These are phyloP conservation scores for Zygothrica quintamaculata DNA, from an alignment of 2,888 invertebrate species.

Conservation along the genomic window DNA sequence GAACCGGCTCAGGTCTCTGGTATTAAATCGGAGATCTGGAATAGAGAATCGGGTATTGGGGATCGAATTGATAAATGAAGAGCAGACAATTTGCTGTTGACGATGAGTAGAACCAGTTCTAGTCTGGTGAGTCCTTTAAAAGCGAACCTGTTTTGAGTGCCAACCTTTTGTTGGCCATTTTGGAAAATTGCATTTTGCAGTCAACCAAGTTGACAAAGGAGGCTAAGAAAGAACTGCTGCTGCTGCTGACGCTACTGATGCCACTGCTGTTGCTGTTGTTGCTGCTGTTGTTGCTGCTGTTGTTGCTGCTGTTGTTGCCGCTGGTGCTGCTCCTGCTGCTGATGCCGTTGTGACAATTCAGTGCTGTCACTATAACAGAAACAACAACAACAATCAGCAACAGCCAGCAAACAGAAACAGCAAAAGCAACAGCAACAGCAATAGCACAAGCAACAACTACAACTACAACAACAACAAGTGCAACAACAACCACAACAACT, in stretches of 20 bases:
- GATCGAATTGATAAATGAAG: slow-evolving; percentile 71
- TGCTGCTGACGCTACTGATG: slow-evolving; percentile 22
- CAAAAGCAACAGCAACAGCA: slow-evolving; percentile 26
- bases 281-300: slow-evolving; percentile 34
- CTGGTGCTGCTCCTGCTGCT: slow-evolving; percentile 11
- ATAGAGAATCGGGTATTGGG: slow-evolving; percentile 20
- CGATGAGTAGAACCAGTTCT: slow-evolving; percentile 49
- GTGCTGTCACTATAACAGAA: slow-evolving; percentile 48
- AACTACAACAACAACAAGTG: slow-evolving; percentile 16
- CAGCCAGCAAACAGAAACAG: slow-evolving; percentile 16
- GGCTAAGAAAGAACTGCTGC: slow-evolving; percentile 22
- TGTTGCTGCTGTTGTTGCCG: slow-evolving; percentile 6
- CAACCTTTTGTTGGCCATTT: slow-evolving; percentile 60
- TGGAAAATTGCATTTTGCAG: slow-evolving; percentile 66
- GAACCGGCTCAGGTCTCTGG: slow-evolving; percentile 50
- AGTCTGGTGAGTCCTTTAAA: slow-evolving; percentile 44
- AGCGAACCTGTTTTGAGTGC: slow-evolving; percentile 54
- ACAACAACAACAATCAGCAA: slow-evolving; percentile 14
- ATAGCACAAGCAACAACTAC: slow-evolving; percentile 47
- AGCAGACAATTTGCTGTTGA: slow-evolving; percentile 62
- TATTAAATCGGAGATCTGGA: slow-evolving; percentile 15
- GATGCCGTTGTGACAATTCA: slow-evolving; percentile 62
- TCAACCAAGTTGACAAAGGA: slow-evolving; percentile 26
- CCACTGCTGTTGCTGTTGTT: slow-evolving; percentile 6
- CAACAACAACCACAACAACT: slow-evolving; percentile 49